Conservation (phyloP, 2,888 invertebrate species). For the Neelides folsomi region DNA sequence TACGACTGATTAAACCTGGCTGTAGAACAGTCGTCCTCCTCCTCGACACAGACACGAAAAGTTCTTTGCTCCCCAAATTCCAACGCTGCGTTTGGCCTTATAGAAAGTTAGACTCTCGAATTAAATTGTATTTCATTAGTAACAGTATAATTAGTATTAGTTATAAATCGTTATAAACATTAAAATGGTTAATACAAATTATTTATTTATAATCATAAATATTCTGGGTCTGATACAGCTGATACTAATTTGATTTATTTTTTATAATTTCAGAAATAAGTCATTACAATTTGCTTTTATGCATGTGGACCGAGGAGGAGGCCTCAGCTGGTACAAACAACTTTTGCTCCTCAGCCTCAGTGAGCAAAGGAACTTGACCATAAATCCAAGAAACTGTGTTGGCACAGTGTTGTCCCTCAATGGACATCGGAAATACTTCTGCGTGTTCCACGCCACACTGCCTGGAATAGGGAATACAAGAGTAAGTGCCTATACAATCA, state of each 20-base stretch:
- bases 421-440: slow-evolving; percentile 94
- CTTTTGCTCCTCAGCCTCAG: slow-evolving; percentile 74
- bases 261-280: slow-evolving; percentile 61
- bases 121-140: too few relatives aligned
- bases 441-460: slow-evolving; percentile 93
- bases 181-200: too few relatives aligned
- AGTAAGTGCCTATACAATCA: too few relatives aligned
- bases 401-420: slow-evolving; percentile 92
- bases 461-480: slow-evolving; percentile 53
- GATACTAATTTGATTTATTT: slow-evolving; percentile 3
- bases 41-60: slow-evolving; percentile 74
- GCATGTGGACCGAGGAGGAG: slow-evolving; percentile 69
- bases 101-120: slow-evolving; percentile 75
- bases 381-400: slow-evolving; percentile 91
- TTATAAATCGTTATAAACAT: too few relatives aligned
- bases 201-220: too few relatives aligned
- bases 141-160: too few relatives aligned
- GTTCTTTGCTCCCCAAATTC: slow-evolving; percentile 76
- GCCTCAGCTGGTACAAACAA: slow-evolving; percentile 80
- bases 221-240: background rate
- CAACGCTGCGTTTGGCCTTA: slow-evolving; percentile 92
- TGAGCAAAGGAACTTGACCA: slow-evolving; percentile 64
- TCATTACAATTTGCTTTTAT: slow-evolving; percentile 89
- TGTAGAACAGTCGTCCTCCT: slow-evolving; percentile 83
- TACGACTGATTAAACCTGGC: slow-evolving; percentile 82